Percentiles rank a stretch among this genome's conserved stretches.
phyloP scores from a whole-genome alignment of 2,113 vertebrate genomes.

The Apteryx owenii region DNA sequence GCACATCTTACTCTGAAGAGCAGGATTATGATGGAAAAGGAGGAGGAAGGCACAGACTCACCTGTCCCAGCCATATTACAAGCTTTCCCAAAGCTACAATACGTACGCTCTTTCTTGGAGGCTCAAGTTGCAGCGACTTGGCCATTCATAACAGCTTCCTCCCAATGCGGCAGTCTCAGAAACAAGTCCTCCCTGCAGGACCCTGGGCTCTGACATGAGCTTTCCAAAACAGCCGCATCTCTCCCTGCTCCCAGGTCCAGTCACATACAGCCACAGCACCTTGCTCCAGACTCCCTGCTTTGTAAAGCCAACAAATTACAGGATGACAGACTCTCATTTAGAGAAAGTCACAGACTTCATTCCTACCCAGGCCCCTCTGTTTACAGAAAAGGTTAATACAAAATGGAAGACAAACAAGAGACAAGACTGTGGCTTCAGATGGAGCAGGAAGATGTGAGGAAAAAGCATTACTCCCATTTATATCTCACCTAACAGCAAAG shows the following conservation, averaged over 20 bases:
- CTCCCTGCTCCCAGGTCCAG: fast-evolving
- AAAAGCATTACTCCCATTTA: background rate
- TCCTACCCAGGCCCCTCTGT: background rate
- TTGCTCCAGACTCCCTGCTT: background rate
- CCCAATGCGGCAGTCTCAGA: background rate
- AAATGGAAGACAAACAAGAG: background rate
- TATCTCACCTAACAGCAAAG: background rate
- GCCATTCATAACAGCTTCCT: background rate
- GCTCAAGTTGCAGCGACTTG: fast-evolving
- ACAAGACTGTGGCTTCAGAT: background rate
- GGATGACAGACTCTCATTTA: background rate
- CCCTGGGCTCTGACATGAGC: fast-evolving
- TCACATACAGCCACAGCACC: background rate
- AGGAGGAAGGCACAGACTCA: slow-evolving; percentile 36
- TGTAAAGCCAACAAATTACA: too few relatives aligned
- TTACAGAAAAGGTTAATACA: fast-evolving
- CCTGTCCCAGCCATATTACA: background rate
- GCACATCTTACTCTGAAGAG: background rate
- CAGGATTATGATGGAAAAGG: background rate
- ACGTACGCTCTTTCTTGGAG: background rate
- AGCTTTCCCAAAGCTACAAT: background rate
- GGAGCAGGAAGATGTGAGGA: fast-evolving
- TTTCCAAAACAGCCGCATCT: background rate
- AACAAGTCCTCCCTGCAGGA: background rate
- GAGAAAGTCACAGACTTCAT: background rate